A percentile compares a stretch with the other conserved stretches of the same genome.
phyloP scores from a whole-genome alignment of 2,888 invertebrate species.

The Hydriomena furcata region DNA sequence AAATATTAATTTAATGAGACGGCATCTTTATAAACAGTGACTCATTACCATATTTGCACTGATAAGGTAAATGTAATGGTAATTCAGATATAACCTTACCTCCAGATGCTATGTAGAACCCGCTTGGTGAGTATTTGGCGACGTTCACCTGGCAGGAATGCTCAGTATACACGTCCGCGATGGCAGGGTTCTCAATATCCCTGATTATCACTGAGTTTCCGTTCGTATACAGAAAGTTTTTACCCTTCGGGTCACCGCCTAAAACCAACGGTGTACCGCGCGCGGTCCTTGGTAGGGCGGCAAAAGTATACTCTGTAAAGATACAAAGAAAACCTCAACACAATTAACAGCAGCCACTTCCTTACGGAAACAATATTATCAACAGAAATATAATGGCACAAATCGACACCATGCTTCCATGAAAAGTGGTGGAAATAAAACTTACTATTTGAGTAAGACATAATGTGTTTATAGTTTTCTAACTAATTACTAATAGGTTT shows the following conservation, averaged over 20 bases:
- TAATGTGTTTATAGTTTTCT: slow-evolving; percentile 59
- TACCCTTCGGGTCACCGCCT: slow-evolving; percentile 98
- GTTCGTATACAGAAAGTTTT: slow-evolving; percentile 98
- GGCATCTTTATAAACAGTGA: slow-evolving; percentile 19
- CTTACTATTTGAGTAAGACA: slow-evolving; percentile 81
- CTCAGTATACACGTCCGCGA: slow-evolving; percentile 98
- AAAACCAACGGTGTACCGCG: slow-evolving; percentile 97
- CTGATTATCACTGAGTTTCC: slow-evolving; percentile 99
- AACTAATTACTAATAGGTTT: slow-evolving; percentile 55
- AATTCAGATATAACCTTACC: slow-evolving; percentile 83
- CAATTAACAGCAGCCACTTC: slow-evolving; percentile 14
- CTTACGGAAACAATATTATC: slow-evolving; percentile 39
- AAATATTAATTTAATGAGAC: background rate
- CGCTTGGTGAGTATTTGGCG: slow-evolving; percentile 98
- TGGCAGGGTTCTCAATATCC: slow-evolving; percentile 97
- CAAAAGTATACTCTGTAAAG: slow-evolving; percentile 92
- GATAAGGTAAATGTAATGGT: slow-evolving; percentile 15
- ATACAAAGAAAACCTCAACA: slow-evolving; percentile 42
- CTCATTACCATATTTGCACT: slow-evolving; percentile 22
- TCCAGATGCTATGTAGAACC: slow-evolving; percentile 99
- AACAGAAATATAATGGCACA: slow-evolving; percentile 36
- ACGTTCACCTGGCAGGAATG: slow-evolving; percentile 97
- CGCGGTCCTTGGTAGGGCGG: slow-evolving; percentile 96
- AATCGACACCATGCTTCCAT: slow-evolving; percentile 47
- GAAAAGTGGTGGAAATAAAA: slow-evolving; percentile 43